These are phyloP conservation scores for Falco rusticolus DNA, from an alignment of 2,797 vertebrate genomes.

Conservation along the genomic window DNA sequence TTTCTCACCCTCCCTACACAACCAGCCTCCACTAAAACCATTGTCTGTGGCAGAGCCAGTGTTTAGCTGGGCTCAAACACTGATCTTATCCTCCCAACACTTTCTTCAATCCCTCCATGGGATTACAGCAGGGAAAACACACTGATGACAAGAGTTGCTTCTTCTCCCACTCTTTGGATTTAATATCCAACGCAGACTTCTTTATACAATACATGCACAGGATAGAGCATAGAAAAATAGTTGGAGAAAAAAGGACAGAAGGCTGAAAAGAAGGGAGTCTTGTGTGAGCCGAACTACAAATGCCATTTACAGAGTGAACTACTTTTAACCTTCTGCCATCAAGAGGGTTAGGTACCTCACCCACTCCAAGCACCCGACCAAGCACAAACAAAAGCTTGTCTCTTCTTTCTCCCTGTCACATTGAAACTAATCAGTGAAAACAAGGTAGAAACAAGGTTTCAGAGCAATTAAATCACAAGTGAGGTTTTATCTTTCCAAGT, in stretches of 20 bases:
- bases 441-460: not conserved
- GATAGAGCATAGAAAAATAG: not conserved
- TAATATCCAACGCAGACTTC: not conserved
- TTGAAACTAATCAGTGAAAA: constrained; percentile 49
- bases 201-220: not conserved
- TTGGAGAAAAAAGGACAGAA: not conserved
- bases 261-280: not conserved
- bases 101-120: constrained; percentile 3
- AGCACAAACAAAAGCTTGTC: constrained; percentile 15
- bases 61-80: not conserved
- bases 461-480: not conserved
- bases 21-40: constrained; percentile 6
- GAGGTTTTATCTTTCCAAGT: not conserved
- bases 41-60: not conserved
- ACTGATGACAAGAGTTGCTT: constrained; percentile 7
- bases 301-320: not conserved
- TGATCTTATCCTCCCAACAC: constrained; percentile 24
- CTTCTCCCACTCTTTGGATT: not conserved
- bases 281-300: not conserved
- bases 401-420: constrained; percentile 23
- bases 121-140: constrained; percentile 38
- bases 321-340: not conserved
- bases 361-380: not conserved
- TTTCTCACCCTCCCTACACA: constrained; percentile 4
- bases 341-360: not conserved